These are phyloP conservation scores for Hemichromis elongatus DNA, from an alignment of 2,113 vertebrate genomes.

Conservation along the genomic window DNA sequence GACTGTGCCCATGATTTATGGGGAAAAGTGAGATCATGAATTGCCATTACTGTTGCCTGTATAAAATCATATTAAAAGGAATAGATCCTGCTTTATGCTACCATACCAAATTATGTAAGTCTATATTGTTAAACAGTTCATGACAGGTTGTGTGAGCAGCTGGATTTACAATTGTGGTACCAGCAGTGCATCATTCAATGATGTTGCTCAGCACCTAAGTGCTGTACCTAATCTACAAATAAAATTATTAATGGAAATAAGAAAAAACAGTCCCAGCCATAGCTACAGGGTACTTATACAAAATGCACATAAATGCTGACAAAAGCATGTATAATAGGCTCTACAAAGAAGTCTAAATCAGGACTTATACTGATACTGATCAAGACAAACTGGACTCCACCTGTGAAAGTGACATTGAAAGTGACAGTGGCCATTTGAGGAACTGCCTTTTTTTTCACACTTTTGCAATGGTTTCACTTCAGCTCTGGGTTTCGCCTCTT, in stretches of 20 bases:
- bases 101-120: not conserved
- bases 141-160: not conserved
- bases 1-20: not conserved
- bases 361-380: not conserved
- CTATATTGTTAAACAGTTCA: not conserved
- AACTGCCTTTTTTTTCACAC: not conserved
- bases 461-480: not conserved
- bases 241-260: no score
- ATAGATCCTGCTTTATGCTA: slow-evolving; percentile 1
- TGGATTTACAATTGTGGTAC: not conserved
- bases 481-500: not conserved
- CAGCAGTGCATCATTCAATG: not conserved
- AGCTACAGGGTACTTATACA: not conserved
- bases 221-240: no score
- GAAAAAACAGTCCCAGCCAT: no score
- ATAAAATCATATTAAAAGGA: slow-evolving; percentile 4
- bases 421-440: not conserved
- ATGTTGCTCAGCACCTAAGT: not conserved
- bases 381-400: not conserved
- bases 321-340: not conserved
- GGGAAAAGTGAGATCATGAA: slow-evolving; percentile 12
- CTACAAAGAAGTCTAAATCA: not conserved
- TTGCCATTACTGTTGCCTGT: not conserved
- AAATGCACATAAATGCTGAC: not conserved
- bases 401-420: no score